These are phyloP conservation scores for Sus cebifrons DNA, from an alignment of 2,797 vertebrate species.

Conservation along the genomic window DNA sequence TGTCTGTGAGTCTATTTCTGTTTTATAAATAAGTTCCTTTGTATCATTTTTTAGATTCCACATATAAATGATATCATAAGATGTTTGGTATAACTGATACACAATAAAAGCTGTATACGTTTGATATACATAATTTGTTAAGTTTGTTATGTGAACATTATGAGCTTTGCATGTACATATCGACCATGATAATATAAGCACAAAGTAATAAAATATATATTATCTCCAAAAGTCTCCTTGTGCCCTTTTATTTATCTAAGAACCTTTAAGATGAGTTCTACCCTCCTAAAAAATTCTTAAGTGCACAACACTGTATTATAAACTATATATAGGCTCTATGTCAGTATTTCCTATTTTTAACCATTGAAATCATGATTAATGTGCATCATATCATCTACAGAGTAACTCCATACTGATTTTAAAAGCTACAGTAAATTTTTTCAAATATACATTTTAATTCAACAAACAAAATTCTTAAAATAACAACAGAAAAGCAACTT, in stretches of 20 bases:
- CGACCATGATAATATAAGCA: not conserved
- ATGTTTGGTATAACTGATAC: not conserved
- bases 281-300: not conserved
- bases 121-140: not conserved
- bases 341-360: conserved; percentile 32
- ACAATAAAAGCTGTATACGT: not conserved
- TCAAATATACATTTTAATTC: not conserved
- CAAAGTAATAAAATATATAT: not conserved
- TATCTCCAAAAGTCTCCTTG: not conserved
- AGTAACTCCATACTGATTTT: not conserved
- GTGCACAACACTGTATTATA: not conserved
- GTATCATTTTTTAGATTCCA: not conserved
- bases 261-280: not conserved
- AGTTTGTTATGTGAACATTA: not conserved
- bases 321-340: not conserved
- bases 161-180: not conserved
- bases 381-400: not conserved
- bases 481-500: not conserved
- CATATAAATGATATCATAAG: not conserved
- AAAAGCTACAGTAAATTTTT: not conserved
- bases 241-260: not conserved
- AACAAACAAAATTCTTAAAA: not conserved
- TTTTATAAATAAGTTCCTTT: not conserved
- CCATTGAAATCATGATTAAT: conserved; percentile 5
- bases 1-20: not conserved